phyloP scores from a whole-genome alignment of 2,888 invertebrate species.

The Agrilus biguttatus region DNA sequence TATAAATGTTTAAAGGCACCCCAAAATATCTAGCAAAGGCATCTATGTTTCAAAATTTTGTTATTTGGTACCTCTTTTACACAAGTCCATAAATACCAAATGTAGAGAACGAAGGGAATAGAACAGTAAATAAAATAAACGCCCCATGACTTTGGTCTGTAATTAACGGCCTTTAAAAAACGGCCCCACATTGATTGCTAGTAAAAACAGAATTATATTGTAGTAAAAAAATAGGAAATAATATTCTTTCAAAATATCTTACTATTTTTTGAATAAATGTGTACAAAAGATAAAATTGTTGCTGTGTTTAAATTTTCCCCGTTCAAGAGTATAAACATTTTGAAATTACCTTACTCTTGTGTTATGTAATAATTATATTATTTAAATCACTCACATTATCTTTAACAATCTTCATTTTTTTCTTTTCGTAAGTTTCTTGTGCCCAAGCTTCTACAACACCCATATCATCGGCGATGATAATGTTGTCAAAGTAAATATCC shows the following conservation, averaged over 20 bases:
- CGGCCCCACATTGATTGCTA: slow-evolving; percentile 56
- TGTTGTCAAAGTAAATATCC: slow-evolving; percentile 87
- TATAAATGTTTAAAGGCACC: too few species aligned
- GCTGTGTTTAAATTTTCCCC: too few species aligned
- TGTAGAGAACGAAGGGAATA: slow-evolving; percentile 54
- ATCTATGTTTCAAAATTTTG: slow-evolving; percentile 1
- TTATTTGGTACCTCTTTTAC: slow-evolving; percentile 46
- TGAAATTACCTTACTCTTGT: too few species aligned
- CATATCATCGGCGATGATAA: slow-evolving; percentile 76
- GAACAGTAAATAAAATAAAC: slow-evolving; percentile 63
- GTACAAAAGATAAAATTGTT: background rate
- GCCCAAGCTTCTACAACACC: slow-evolving; percentile 68
- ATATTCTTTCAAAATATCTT: too few species aligned
- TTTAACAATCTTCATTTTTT: slow-evolving; percentile 63
- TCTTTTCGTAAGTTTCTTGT: slow-evolving; percentile 67
- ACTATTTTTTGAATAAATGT: too few species aligned
- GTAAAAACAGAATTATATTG: slow-evolving; percentile 4
- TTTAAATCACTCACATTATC: slow-evolving; percentile 53
- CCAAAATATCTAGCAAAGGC: background rate
- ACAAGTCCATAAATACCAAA: slow-evolving; percentile 51
- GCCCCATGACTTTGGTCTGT: slow-evolving; percentile 70
- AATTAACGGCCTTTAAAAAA: slow-evolving; percentile 56
- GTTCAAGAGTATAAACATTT: too few species aligned
- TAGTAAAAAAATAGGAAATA: too few species aligned
- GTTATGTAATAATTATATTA: too few species aligned